A percentile compares a stretch with the other conserved stretches of the same genome.
Evolutionary conservation across 64 coral and sea anemone genomes (phyloP).

Genomic region (Stylophora pistillata): DNA sequence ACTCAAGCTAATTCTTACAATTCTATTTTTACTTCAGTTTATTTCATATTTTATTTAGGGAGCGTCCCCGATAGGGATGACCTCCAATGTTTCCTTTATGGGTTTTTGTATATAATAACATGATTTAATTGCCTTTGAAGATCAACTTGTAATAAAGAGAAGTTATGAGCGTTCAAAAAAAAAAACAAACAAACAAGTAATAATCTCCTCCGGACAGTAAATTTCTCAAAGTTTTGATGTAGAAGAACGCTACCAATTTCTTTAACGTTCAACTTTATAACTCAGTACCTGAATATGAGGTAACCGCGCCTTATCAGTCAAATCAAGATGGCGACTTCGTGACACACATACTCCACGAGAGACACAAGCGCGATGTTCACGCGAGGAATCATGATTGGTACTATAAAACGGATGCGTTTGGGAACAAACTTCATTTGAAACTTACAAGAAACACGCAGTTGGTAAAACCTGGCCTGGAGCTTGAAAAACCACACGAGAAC

Average conservation of each 20-base stretch:
- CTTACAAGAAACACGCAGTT: slow-evolving; percentile 16
- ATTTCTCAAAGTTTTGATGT: background rate
- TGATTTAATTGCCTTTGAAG: too few species aligned
- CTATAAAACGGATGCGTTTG: slow-evolving; percentile 24
- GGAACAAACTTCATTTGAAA: slow-evolving; percentile 18
- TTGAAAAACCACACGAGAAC: background rate
- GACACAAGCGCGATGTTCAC: background rate
- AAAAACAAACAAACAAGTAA: too few species aligned
- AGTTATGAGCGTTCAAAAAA: too few species aligned
- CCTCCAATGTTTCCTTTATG: too few species aligned
- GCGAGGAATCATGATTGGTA: background rate
- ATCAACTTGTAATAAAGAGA: too few species aligned
- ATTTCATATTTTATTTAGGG: too few species aligned
- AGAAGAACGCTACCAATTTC: background rate
- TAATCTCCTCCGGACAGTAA: too few species aligned
- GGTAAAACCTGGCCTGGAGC: slow-evolving; percentile 27
- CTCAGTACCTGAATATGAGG: slow-evolving; percentile 53
- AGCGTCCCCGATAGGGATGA: too few species aligned
- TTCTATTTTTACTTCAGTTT: too few species aligned
- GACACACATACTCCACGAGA: slow-evolving; percentile 7
- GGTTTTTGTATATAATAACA: too few species aligned
- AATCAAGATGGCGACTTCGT: slow-evolving; percentile 35
- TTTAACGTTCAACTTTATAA: background rate
- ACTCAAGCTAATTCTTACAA: too few species aligned
- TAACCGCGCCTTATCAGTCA: slow-evolving; percentile 40